Evolutionary conservation across 1,140 invertebrate genomes (phyloP), one percentile per base, ranked within the genome.

Genomic region (Chrysoperla carnea): DNA sequence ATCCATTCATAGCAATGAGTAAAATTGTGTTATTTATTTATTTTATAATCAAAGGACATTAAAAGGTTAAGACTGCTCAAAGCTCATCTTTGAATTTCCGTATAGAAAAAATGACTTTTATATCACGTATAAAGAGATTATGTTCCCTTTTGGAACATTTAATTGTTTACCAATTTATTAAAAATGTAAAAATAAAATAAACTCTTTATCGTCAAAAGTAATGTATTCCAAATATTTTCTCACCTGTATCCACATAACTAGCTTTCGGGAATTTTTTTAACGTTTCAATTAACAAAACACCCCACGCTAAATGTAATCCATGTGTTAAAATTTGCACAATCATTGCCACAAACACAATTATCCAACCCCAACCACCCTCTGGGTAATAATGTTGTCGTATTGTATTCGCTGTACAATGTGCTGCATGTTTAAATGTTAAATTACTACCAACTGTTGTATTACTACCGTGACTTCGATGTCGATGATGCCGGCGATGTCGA

Each of bases 341-440:
- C 6, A 75, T 49, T 14, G 65, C 68, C 17, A 67, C 67, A 1
- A 63, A 50, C 1, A 72, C 52, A 15, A 78, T 63, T 6, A 75
- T 58, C 72, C 73, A 78, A 4, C 76, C 75, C 76, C 76, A 78
- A 0, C 73, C 73, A 17, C 73, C 74, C 49, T 78, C 76, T 1
- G 75, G 75, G 45, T 77, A 79, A 50, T 76, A 77, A 45, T 79
- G 73, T 48, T 73, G 68, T 27, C 64, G 67, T 4, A 75, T 58
- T 1, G 72, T 74, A 13, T 28, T 35, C 8, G 40, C 29, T 13
- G 36, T 27, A 36, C 35, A 29, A 9, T 14, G 36, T 29, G 14
- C 23, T 36, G 27, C 28, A 36, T n/a, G 42, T 36, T 11, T 14
- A 36, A 17, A 29, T 23, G 9, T 35, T 27, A 3, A 33, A 17